phyloP scores from a whole-genome alignment of 1,140 invertebrate species.

The Lucilia sericata region DNA sequence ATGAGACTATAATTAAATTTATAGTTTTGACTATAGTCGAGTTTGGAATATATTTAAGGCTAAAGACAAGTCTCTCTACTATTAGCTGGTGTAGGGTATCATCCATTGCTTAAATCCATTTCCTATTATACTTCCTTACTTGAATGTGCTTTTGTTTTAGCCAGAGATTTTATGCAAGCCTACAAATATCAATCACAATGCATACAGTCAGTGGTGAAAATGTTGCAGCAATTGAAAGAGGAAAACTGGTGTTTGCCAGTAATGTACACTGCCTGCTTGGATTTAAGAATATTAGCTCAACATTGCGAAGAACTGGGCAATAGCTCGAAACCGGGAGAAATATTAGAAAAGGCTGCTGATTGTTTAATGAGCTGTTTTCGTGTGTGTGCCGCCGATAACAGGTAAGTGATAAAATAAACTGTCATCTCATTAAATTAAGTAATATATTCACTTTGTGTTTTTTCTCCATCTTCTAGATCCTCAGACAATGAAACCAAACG shows the following conservation, averaged over 20 bases:
- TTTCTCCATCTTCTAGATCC: constrained; percentile 71
- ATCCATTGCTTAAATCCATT: too few relatives aligned
- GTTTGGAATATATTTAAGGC: too few relatives aligned
- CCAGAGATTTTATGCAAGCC: constrained; percentile 79
- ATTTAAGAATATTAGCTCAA: constrained; percentile 86
- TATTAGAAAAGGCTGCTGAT: constrained; percentile 94
- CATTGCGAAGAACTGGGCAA: constrained; percentile 76
- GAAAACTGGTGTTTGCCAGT: constrained; percentile 96
- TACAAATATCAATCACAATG: constrained; percentile 83
- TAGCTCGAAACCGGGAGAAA: constrained; percentile 76
- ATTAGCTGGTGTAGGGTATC: too few relatives aligned
- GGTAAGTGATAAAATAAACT: constrained; percentile 51
- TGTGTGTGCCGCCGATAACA: constrained; percentile 94
- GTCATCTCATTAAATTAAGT: too few relatives aligned
- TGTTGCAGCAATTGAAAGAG: constrained; percentile 90
- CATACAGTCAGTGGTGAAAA: constrained; percentile 83
- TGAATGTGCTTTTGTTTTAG: constrained; percentile 64
- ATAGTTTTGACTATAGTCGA: too few relatives aligned
- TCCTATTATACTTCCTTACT: too few relatives aligned
- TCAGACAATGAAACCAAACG: constrained; percentile 92
- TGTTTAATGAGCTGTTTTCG: constrained; percentile 94
- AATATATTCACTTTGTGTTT: not conserved
- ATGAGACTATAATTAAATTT: too few relatives aligned
- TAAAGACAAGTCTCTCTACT: too few relatives aligned
- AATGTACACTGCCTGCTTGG: constrained; percentile 89